Evolutionary conservation across 2,797 vertebrate species (phyloP), one percentile per base, ranked within the genome.

Genomic region (Acestrorhynchus altus): DNA sequence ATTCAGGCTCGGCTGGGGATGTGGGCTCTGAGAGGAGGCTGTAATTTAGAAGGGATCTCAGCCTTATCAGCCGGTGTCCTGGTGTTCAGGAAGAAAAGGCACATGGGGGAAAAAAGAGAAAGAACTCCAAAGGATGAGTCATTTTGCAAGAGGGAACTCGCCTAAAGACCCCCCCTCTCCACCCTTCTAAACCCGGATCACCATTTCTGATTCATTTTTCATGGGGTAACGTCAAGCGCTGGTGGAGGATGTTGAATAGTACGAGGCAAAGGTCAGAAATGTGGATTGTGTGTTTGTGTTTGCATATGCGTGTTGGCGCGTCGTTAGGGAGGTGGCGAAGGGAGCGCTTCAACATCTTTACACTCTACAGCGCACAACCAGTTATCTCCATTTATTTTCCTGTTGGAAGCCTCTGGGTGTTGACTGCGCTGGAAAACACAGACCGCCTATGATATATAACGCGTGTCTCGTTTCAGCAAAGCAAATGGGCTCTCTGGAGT

Each of bases 41-140:
- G 86, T 94, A 90, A 92, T 93, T 91, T 91, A 92, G 85, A 90
- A 83, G 87, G 83, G 88, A 85, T 89, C 85, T 83, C 74, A 82
- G 83, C 89, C 91, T 92, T 93, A 92, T 93, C 89, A 88, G 79
- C 74, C 69, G 76, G 82, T 85, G 84, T 80, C 87, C 83, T 79
- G 72, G 80, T 86, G 89, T 74, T 84, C 82, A 26, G 12, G 15
- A 16, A 52, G 28, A 51, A 60, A 60, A 13, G 22, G 13, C 18
- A 4, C 16, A n/a, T 6, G 9, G 12, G 8, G 11, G 24, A 89
- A 89, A 72, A 76, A 8, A 12, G 18, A 63, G 57, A 67, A 70
- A 79, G 69, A 70, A 69, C 57, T 76, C 57, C 16, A 63, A 73
- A 81, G 83, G 84, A 82, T 86, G 84, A 89, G 79, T 87, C 83